Conservation (phyloP, 2,888 invertebrate genomes). For the Molorchus minor region DNA sequence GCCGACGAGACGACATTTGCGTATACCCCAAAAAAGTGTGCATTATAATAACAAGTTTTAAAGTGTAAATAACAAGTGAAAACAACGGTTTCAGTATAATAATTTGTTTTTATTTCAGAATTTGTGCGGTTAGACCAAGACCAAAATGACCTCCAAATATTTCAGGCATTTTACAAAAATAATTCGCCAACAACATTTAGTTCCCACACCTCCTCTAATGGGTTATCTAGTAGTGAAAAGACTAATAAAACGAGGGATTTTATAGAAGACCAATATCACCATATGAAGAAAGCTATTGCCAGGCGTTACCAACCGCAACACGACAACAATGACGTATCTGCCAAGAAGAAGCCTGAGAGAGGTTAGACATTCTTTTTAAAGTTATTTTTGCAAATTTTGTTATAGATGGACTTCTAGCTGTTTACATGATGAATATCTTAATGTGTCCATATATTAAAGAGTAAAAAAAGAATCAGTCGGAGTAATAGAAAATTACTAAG, state of each 20-base stretch:
- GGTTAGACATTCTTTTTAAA: constrained; percentile 1
- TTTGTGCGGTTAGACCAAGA: neutral
- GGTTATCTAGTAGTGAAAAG: neutral
- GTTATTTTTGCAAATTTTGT: no score
- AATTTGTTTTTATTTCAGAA: no score
- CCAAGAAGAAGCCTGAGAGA: constrained; percentile 1
- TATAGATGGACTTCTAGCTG: no score
- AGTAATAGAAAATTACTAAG: no score
- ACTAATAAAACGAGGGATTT: constrained; percentile 3
- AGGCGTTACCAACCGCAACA: constrained; percentile 17
- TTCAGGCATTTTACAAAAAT: neutral
- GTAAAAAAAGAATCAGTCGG: no score
- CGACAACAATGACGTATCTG: neutral
- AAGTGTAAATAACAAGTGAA: no score
- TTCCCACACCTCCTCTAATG: neutral
- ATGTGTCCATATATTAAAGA: no score
- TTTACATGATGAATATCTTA: no score
- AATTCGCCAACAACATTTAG: neutral
- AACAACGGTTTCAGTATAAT: no score
- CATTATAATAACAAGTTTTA: no score
- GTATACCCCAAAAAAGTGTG: no score
- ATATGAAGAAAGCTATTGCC: constrained; percentile 25
- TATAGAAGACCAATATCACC: constrained; percentile 21
- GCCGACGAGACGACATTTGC: no score
- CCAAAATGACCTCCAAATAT: neutral